phyloP scores from a whole-genome alignment of 2,113 vertebrate species.

The Chlamydotis undulata region DNA sequence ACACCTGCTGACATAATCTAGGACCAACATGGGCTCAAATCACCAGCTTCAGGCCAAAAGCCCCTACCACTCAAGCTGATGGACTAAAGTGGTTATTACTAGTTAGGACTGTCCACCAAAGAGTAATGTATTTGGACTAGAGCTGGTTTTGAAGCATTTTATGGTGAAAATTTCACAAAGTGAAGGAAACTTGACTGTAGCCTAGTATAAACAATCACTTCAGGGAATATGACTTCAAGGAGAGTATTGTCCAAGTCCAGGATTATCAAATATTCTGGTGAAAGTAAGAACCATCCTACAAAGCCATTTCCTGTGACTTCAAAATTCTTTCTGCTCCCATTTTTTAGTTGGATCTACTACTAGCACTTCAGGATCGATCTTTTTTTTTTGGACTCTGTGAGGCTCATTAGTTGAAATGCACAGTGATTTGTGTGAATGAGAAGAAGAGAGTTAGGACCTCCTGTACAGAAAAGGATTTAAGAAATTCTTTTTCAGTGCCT shows the following conservation, averaged over 20 bases:
- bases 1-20: neutral
- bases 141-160: neutral
- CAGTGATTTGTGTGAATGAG: neutral
- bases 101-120: neutral
- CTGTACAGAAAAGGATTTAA: neutral
- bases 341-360: neutral
- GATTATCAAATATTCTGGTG: neutral
- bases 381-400: neutral
- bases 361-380: neutral
- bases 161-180: neutral
- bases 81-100: neutral
- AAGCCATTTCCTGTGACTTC: neutral
- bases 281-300: neutral
- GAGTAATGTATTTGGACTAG: neutral
- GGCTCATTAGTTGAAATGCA: neutral
- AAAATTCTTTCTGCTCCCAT: neutral
- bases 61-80: neutral
- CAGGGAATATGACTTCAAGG: neutral
- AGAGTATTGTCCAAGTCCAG: neutral
- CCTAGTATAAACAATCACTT: neutral
- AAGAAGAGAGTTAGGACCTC: neutral
- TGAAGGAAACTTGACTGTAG: neutral
- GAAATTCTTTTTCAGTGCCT: neutral
- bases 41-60: neutral
- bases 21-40: neutral